phyloP scores from a whole-genome alignment of 2,888 invertebrate genomes.

The Yponomeuta evonymella region DNA sequence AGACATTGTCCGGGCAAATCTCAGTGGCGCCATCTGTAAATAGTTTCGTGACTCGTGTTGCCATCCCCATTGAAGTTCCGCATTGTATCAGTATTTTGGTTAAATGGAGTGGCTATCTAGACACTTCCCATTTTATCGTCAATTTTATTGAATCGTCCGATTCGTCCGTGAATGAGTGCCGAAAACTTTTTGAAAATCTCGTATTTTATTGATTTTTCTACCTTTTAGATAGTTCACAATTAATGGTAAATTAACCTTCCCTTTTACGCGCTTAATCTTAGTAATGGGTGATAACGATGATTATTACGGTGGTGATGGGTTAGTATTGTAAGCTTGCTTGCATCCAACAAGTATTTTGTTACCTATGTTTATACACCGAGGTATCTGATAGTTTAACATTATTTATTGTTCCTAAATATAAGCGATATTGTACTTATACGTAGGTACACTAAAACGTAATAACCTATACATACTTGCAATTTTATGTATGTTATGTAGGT shows the following conservation, averaged over 20 bases:
- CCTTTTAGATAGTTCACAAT: conserved; percentile 8
- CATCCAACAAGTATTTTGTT: background rate
- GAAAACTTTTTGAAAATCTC: background rate
- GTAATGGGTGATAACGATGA: conserved; percentile 61
- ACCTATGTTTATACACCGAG: background rate
- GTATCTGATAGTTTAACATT: background rate
- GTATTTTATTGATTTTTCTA: background rate
- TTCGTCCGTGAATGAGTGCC: background rate
- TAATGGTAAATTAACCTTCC: conserved; percentile 22
- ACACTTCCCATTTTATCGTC: too few relatives aligned
- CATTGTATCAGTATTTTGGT: too few relatives aligned
- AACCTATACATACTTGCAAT: too few relatives aligned
- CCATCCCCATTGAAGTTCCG: too few relatives aligned
- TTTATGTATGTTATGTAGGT: too few relatives aligned
- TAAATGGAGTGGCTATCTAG: too few relatives aligned
- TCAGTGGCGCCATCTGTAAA: too few relatives aligned
- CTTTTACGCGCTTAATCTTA: conserved; percentile 15
- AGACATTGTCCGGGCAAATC: too few relatives aligned
- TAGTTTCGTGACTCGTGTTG: too few relatives aligned
- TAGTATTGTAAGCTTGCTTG: conserved; percentile 46
- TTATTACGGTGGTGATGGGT: conserved; percentile 70
- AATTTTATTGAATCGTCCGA: too few relatives aligned
- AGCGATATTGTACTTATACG: too few relatives aligned
- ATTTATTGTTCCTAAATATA: background rate
- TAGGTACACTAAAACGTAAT: too few relatives aligned